Conservation (phyloP, 2,888 invertebrate genomes). For the Oscheius sp. region DNA sequence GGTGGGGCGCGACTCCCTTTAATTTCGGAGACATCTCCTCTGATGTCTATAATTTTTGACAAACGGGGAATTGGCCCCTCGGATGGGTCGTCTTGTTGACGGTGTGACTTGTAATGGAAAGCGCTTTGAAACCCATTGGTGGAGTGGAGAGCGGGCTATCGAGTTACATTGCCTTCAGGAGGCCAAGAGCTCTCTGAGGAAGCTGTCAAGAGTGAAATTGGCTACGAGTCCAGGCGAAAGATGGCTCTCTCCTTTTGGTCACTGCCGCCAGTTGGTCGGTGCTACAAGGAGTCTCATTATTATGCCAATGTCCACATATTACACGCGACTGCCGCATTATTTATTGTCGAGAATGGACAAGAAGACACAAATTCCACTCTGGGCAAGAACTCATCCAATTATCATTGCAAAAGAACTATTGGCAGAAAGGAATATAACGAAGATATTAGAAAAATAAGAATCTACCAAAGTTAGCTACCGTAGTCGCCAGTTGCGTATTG, state of each 20-base stretch:
- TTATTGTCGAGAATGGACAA: neutral
- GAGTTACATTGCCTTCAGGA: constrained; percentile 33
- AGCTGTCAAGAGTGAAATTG: constrained; percentile 35
- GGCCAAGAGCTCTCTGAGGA: constrained; percentile 34
- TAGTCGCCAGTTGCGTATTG: constrained; percentile 21
- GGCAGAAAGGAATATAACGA: no score
- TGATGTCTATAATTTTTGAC: neutral
- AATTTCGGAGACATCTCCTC: neutral
- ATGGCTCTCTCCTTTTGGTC: neutral
- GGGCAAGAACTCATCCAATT: neutral
- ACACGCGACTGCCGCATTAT: constrained; percentile 25
- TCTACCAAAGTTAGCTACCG: constrained; percentile 23
- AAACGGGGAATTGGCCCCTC: neutral
- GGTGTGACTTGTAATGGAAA: constrained; percentile 36
- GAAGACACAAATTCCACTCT: neutral
- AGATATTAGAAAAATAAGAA: no score
- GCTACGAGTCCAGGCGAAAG: neutral
- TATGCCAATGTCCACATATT: constrained; percentile 27
- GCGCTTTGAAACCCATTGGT: constrained; percentile 37
- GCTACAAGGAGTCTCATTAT: constrained; percentile 23
- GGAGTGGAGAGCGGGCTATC: constrained; percentile 34
- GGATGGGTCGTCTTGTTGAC: constrained; percentile 1
- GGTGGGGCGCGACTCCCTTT: constrained; percentile 1
- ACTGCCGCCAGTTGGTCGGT: neutral
- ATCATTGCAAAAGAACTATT: no score